Conservation (phyloP, 2,113 vertebrate species). For the Etheostoma spectabile region DNA sequence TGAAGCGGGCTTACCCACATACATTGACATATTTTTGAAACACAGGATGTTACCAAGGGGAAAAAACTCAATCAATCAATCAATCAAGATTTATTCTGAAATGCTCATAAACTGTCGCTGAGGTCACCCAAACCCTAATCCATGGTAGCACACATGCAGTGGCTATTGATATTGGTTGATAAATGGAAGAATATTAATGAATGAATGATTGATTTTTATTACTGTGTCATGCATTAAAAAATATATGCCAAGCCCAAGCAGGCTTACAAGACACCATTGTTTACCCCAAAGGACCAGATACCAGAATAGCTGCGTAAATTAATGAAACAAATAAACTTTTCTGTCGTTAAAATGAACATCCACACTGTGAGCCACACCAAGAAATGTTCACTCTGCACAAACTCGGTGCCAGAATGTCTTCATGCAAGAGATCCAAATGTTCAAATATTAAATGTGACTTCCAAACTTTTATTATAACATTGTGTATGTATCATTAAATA, state of each 20-base stretch:
- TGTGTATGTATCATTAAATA: not conserved
- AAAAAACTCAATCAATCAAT: not conserved
- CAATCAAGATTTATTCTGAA: not conserved
- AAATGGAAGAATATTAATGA: not conserved
- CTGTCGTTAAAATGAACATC: not conserved
- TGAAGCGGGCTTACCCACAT: not conserved
- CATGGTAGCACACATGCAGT: not conserved
- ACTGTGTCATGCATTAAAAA: too few species aligned
- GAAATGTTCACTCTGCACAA: not conserved
- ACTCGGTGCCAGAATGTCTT: not conserved
- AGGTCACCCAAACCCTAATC: not conserved
- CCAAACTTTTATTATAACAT: not conserved
- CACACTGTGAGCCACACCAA: not conserved
- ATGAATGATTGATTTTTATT: too few species aligned
- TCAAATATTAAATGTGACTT: too few species aligned
- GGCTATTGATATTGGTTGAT: conserved; percentile 6
- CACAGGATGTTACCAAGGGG: not conserved
- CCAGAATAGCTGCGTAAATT: too few species aligned
- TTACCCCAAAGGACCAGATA: too few species aligned
- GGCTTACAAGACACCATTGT: too few species aligned
- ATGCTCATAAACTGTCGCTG: not conserved
- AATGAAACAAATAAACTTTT: too few species aligned
- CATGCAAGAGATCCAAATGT: not conserved
- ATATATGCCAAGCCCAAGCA: too few species aligned
- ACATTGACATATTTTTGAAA: not conserved